A percentile compares a stretch with the other conserved stretches of the same genome.
Conservation (phyloP, 37 sponge, comb jelly and placozoan species). For the Geodia barretti region DNA sequence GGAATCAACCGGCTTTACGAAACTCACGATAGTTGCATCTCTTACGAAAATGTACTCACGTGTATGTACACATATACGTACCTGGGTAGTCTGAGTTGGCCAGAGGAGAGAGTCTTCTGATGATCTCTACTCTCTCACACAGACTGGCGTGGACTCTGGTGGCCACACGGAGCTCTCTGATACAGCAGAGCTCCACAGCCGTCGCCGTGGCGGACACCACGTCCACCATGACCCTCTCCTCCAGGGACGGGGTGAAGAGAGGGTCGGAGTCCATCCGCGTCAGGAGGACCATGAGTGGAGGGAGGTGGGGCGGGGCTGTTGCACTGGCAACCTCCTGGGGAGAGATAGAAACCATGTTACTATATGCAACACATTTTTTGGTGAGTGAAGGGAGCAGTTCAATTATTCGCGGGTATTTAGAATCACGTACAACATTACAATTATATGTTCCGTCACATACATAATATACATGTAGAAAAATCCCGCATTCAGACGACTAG, state of each 20-base stretch:
- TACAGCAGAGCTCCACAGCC: conserved; percentile 58
- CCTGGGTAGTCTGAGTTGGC: conserved; percentile 41
- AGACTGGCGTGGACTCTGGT: conserved; percentile 33
- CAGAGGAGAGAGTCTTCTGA: conserved; percentile 34
- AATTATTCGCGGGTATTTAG: neutral
- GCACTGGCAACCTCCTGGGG: too few relatives aligned
- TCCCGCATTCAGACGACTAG: too few relatives aligned
- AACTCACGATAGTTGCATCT: too few relatives aligned
- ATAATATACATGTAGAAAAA: too few relatives aligned
- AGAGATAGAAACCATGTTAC: too few relatives aligned
- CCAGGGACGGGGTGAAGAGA: conserved; percentile 40
- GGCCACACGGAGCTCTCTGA: conserved; percentile 57
- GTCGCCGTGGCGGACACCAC: conserved; percentile 38
- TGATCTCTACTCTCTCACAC: conserved; percentile 28
- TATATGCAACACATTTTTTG: neutral
- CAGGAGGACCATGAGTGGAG: conserved; percentile 9
- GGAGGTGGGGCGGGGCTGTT: too few relatives aligned
- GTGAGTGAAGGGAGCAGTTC: neutral
- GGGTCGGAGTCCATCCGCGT: conserved; percentile 20
- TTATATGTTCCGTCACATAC: too few relatives aligned
- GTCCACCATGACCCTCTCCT: conserved; percentile 59
- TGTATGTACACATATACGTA: conserved; percentile 41
- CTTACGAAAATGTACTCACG: too few relatives aligned
- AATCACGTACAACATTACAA: too few relatives aligned
- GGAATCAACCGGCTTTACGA: too few relatives aligned